These are phyloP conservation scores for Eubucco bourcierii DNA, from an alignment of 2,113 vertebrate genomes.

Conservation along the genomic window DNA sequence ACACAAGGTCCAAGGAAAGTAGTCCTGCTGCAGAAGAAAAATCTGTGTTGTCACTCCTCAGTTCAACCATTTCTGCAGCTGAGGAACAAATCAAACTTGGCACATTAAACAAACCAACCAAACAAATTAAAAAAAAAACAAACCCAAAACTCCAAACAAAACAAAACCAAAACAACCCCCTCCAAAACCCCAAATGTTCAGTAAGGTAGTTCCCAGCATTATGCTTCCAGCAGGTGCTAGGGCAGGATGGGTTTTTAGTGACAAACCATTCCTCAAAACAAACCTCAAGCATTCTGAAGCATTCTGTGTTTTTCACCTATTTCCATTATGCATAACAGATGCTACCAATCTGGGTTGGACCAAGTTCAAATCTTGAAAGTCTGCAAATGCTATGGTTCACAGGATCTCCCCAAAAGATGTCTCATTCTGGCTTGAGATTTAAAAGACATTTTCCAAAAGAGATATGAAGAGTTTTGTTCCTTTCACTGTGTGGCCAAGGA, in stretches of 20 bases:
- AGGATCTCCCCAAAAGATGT: neutral
- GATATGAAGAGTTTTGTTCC: neutral
- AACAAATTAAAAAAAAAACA: too few species aligned
- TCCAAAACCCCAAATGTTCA: neutral
- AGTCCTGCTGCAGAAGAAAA: neutral
- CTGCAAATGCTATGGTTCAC: neutral
- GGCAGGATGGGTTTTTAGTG: neutral
- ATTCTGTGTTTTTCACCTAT: neutral
- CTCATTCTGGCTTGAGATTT: neutral
- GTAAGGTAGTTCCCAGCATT: neutral
- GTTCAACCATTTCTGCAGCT: neutral
- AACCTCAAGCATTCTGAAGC: neutral
- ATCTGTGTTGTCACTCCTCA: accelerated
- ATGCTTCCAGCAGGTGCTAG: neutral
- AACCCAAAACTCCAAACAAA: neutral
- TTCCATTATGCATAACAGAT: neutral
- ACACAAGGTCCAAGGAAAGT: neutral
- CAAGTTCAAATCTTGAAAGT: neutral
- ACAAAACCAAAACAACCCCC: neutral
- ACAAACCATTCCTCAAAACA: neutral
- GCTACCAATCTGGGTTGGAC: neutral
- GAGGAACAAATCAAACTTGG: neutral
- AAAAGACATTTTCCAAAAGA: neutral
- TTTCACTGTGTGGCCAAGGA: neutral
- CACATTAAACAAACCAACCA: neutral